These are phyloP conservation scores for Dendrolimus pini DNA, from an alignment of 2,888 invertebrate genomes.

Conservation along the genomic window DNA sequence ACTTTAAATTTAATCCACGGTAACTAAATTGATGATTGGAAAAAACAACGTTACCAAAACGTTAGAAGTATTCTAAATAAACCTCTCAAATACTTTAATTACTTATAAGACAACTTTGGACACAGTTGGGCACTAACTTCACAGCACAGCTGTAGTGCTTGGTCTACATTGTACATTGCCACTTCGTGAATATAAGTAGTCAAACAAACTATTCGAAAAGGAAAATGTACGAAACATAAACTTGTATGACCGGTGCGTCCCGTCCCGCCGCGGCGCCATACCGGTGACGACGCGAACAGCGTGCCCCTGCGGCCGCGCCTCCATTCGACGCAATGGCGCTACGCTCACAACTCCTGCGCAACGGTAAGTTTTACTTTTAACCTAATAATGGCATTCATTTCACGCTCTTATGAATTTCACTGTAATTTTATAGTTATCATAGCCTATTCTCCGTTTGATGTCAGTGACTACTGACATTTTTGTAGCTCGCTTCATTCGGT, in stretches of 20 bases:
- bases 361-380: slow-evolving; percentile 35
- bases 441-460: neutral
- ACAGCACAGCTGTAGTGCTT: neutral
- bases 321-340: slow-evolving; percentile 65
- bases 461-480: too few species aligned
- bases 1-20: too few species aligned
- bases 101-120: too few species aligned
- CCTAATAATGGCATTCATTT: neutral
- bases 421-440: neutral
- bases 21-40: too few species aligned
- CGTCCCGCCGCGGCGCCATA: slow-evolving; percentile 18
- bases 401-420: neutral
- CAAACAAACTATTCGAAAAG: neutral
- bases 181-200: neutral
- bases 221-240: slow-evolving; percentile 28
- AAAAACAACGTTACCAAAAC: too few species aligned
- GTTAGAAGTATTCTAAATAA: too few species aligned
- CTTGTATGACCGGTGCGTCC: slow-evolving; percentile 51
- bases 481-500: too few species aligned
- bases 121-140: neutral
- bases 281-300: slow-evolving; percentile 28
- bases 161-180: neutral
- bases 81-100: too few species aligned
- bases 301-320: slow-evolving; percentile 36
- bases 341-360: slow-evolving; percentile 64